phyloP scores from a whole-genome alignment of 2,113 vertebrate genomes.

The Uria lomvia region DNA sequence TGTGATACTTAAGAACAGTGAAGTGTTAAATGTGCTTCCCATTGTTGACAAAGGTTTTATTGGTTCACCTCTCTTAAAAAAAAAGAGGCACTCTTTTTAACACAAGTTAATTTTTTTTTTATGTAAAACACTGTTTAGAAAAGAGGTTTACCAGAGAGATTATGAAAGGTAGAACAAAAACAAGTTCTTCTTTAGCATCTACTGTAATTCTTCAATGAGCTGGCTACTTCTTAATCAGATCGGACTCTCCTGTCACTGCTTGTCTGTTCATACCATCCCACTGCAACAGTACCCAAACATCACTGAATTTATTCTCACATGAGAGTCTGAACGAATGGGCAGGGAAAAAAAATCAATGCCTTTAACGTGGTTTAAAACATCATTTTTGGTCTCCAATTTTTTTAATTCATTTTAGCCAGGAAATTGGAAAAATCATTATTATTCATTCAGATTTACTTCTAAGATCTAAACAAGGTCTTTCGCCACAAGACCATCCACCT shows the following conservation, averaged over 20 bases:
- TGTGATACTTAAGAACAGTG: not conserved
- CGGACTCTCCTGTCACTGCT: not conserved
- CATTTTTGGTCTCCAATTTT: not conserved
- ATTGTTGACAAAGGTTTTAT: not conserved
- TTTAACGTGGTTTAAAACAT: not conserved
- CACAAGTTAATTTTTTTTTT: not conserved
- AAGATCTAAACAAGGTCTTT: not conserved
- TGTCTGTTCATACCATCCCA: not conserved
- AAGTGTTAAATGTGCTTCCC: not conserved
- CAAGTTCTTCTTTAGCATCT: not conserved
- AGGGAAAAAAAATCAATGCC: not conserved
- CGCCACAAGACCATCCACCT: not conserved
- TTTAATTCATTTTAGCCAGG: not conserved
- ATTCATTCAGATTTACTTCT: not conserved
- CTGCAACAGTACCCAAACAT: not conserved
- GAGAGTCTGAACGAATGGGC: not conserved
- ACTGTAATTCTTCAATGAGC: not conserved
- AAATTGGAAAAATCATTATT: not conserved
- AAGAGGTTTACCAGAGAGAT: not conserved
- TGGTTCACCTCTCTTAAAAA: not conserved
- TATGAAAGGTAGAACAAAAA: not conserved
- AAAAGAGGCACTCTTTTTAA: not conserved
- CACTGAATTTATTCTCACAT: not conserved
- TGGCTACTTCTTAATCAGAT: not conserved
- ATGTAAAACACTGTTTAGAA: not conserved